phyloP scores from a whole-genome alignment of 2,888 invertebrate genomes.

The Chromoteleia sp. region DNA sequence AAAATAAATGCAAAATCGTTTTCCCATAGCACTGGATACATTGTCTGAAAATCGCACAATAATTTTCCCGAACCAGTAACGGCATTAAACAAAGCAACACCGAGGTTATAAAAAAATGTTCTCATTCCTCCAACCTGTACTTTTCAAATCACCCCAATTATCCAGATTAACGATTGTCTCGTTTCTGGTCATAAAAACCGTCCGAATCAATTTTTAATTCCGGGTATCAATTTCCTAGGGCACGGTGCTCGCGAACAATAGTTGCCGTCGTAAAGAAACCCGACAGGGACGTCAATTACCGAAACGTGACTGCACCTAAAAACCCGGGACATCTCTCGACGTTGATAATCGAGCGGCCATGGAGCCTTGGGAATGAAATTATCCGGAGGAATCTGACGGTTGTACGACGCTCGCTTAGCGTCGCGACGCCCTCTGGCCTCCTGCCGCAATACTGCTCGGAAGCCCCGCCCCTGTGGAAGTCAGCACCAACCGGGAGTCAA shows the following conservation, averaged over 20 bases:
- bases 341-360: slow-evolving; percentile 64
- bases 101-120: slow-evolving; percentile 8
- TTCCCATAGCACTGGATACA: too few species aligned
- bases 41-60: too few species aligned
- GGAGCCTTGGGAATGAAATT: slow-evolving; percentile 63
- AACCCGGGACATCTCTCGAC: slow-evolving; percentile 40
- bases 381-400: slow-evolving; percentile 56
- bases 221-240: slow-evolving; percentile 48
- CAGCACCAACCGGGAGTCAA: slow-evolving; percentile 81
- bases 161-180: slow-evolving; percentile 37
- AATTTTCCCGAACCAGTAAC: neutral
- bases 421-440: slow-evolving; percentile 79
- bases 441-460: slow-evolving; percentile 73
- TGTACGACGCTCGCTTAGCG: slow-evolving; percentile 73
- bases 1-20: too few species aligned
- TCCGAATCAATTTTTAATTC: slow-evolving; percentile 32
- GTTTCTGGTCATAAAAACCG: slow-evolving; percentile 28
- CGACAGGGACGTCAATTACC: slow-evolving; percentile 52
- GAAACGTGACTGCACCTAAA: slow-evolving; percentile 51
- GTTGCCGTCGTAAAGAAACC: slow-evolving; percentile 48
- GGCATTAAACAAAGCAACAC: neutral
- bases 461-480: slow-evolving; percentile 81
- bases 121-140: slow-evolving; percentile 13
- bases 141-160: slow-evolving; percentile 34
- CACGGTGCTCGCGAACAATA: slow-evolving; percentile 25